These are phyloP conservation scores for Apotomis turbidana DNA, from an alignment of 2,888 invertebrate species.

Conservation along the genomic window DNA sequence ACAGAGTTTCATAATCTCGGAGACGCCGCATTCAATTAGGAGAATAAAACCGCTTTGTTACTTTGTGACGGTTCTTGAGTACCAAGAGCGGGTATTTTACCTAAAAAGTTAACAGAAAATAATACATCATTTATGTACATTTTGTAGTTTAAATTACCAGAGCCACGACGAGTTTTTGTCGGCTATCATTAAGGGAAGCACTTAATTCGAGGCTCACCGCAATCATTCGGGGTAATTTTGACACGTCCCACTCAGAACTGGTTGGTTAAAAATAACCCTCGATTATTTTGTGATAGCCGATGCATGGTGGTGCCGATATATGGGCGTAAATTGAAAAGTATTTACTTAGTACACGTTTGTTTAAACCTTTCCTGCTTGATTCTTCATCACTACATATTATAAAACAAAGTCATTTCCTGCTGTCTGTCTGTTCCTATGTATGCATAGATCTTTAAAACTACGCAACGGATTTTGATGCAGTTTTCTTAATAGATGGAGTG, in stretches of 20 bases:
- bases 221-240: constrained; percentile 23
- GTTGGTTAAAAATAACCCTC: constrained; percentile 19
- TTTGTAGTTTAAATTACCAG: constrained; percentile 19
- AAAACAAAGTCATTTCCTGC: no score
- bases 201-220: constrained; percentile 31
- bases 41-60: constrained; percentile 34
- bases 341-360: no score
- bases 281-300: constrained; percentile 6
- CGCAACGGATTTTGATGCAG: no score
- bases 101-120: constrained; percentile 22
- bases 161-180: constrained; percentile 28
- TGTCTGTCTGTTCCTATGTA: no score
- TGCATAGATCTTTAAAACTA: no score
- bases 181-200: constrained; percentile 26
- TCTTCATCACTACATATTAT: no score
- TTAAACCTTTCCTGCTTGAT: no score
- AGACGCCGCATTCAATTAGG: constrained; percentile 32
- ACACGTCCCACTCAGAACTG: constrained; percentile 18
- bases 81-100: constrained; percentile 4
- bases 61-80: constrained; percentile 9
- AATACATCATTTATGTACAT: constrained; percentile 15
- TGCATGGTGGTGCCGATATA: not conserved
- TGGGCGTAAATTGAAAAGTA: not conserved
- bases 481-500: no score
- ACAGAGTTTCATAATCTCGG: constrained; percentile 33